These are phyloP conservation scores for Clunio marinus DNA, from an alignment of 2,888 invertebrate species.

Conservation along the genomic window DNA sequence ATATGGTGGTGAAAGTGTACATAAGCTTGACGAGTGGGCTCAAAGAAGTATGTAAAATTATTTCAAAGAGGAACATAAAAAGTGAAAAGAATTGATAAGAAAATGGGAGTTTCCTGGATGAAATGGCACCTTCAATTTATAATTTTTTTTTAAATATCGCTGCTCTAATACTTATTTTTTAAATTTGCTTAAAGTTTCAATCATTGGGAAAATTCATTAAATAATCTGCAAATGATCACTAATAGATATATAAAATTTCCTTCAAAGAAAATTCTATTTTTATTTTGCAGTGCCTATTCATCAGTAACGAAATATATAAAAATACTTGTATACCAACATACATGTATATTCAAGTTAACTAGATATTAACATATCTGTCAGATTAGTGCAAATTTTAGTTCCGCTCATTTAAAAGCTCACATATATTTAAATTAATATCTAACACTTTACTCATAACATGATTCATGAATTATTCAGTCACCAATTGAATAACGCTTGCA, in stretches of 20 bases:
- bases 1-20: conserved; percentile 87
- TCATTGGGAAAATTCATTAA: background rate
- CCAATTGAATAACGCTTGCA: too few species aligned
- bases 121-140: too few species aligned
- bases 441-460: too few species aligned
- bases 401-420: too few species aligned
- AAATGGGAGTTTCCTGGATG: conserved; percentile 33
- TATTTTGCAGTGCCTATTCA: conserved; percentile 24
- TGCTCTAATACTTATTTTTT: too few species aligned
- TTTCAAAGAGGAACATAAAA: background rate
- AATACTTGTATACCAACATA: too few species aligned
- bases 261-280: conserved; percentile 33
- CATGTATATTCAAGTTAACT: too few species aligned
- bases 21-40: conserved; percentile 90
- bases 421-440: too few species aligned
- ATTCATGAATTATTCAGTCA: too few species aligned
- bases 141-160: too few species aligned
- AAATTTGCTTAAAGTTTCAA: background rate
- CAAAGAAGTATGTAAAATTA: conserved; percentile 72
- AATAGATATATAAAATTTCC: background rate
- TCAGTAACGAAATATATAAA: background rate
- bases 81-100: conserved; percentile 28
- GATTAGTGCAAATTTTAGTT: too few species aligned
- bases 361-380: too few species aligned
- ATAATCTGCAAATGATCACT: background rate